Conservation (phyloP, 1,140 invertebrate species). For the Drosophila busckii region DNA sequence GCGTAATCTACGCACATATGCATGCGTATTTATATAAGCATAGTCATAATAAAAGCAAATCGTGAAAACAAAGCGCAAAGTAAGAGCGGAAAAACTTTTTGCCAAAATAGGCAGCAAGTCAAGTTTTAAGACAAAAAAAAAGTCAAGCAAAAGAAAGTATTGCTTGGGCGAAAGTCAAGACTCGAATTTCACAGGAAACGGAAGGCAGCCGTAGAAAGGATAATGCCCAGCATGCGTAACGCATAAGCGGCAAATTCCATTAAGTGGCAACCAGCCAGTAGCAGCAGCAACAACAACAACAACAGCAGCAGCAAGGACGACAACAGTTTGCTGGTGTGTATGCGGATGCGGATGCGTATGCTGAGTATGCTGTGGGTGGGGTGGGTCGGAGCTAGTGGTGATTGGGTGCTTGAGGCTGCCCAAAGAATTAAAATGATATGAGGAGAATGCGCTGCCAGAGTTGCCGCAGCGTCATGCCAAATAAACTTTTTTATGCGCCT, state of each 20-base stretch:
- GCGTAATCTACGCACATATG: constrained; percentile 4
- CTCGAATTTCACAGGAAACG: constrained; percentile 50
- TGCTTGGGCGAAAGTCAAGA: constrained; percentile 11
- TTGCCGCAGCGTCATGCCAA: constrained; percentile 59
- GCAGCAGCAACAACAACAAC: constrained; percentile 22
- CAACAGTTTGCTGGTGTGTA: constrained; percentile 8
- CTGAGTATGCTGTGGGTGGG: neutral
- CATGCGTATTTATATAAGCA: constrained; percentile 1
- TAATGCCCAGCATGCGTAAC: constrained; percentile 74
- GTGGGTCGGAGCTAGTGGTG: neutral
- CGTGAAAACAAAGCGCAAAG: constrained; percentile 32
- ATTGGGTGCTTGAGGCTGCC: constrained; percentile 10
- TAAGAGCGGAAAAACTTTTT: constrained; percentile 38
- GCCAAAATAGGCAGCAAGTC: constrained; percentile 39
- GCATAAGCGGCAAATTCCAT: constrained; percentile 76
- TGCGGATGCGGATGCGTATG: too few relatives aligned
- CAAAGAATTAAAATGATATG: constrained; percentile 67
- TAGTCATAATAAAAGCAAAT: constrained; percentile 2
- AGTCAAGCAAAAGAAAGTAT: neutral
- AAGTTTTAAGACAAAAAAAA: constrained; percentile 19
- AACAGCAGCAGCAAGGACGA: constrained; percentile 17
- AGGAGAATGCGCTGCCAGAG: constrained; percentile 38
- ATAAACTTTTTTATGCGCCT: constrained; percentile 61
- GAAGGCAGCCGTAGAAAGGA: constrained; percentile 54
- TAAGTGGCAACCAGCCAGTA: constrained; percentile 68